Conservation (phyloP, 2,797 vertebrate species). For the Hypotaenidia philippensis region DNA sequence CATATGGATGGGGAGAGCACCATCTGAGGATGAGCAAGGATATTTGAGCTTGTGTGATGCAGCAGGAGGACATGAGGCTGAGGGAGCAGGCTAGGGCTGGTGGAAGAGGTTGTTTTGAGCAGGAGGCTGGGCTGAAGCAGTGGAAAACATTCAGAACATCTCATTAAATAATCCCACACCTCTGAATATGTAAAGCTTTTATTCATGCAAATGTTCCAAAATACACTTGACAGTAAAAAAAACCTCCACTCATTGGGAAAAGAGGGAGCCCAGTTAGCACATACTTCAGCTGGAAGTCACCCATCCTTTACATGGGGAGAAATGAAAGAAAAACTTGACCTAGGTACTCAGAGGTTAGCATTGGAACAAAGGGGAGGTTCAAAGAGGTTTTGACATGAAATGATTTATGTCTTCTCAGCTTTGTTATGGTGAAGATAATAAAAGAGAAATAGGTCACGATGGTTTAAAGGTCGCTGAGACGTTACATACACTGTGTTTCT, state of each 20-base stretch:
- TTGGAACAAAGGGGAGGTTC: neutral
- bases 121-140: neutral
- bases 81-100: neutral
- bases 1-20: rapidly evolving
- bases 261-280: neutral
- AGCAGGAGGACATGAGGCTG: neutral
- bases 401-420: neutral
- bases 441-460: neutral
- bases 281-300: neutral
- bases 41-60: neutral
- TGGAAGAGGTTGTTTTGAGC: neutral
- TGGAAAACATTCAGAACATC: neutral
- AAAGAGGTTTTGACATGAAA: neutral
- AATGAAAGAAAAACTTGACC: neutral
- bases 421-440: neutral
- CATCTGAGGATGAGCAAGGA: neutral
- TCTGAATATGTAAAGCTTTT: neutral
- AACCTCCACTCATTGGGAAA: neutral
- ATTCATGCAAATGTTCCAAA: neutral
- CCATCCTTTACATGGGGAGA: neutral
- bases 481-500: neutral
- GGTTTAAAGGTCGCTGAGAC: neutral
- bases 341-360: neutral
- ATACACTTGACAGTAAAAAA: neutral
- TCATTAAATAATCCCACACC: neutral